Conservation (phyloP, 2,888 invertebrate species). For the Creontiades dilutus region DNA sequence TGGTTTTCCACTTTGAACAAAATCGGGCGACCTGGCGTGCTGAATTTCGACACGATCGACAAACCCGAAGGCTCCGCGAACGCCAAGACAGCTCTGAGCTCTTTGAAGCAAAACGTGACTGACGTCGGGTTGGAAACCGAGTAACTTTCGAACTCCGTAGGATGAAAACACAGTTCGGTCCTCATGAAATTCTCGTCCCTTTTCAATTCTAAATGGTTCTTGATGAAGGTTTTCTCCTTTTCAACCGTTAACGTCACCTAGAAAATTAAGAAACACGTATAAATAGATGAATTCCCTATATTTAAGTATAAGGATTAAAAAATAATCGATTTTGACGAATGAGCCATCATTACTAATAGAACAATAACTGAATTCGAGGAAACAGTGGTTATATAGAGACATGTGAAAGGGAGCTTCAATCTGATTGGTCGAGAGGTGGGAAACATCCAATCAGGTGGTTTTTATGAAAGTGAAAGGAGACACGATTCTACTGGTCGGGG, state of each 20-base stretch:
- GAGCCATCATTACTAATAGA: too few relatives aligned
- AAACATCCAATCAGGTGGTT: too few relatives aligned
- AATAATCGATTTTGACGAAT: too few relatives aligned
- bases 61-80: slow-evolving; percentile 88
- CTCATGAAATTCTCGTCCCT: slow-evolving; percentile 82
- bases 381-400: too few relatives aligned
- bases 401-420: too few relatives aligned
- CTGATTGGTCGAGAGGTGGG: too few relatives aligned
- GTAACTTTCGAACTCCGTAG: slow-evolving; percentile 87
- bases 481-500: too few relatives aligned
- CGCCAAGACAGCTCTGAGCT: slow-evolving; percentile 87
- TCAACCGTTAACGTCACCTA: slow-evolving; percentile 86
- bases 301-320: too few relatives aligned
- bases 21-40: slow-evolving; percentile 88
- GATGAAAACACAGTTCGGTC: slow-evolving; percentile 87
- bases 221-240: slow-evolving; percentile 83
- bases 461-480: too few relatives aligned
- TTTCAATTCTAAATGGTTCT: slow-evolving; percentile 86
- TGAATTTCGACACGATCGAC: slow-evolving; percentile 86
- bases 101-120: slow-evolving; percentile 92
- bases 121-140: slow-evolving; percentile 83
- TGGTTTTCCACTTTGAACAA: slow-evolving; percentile 82
- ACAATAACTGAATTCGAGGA: too few relatives aligned
- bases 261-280: not conserved
- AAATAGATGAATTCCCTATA: too few relatives aligned